Conservation (phyloP, 2,888 invertebrate genomes). For the Leistus spinibarbis region DNA sequence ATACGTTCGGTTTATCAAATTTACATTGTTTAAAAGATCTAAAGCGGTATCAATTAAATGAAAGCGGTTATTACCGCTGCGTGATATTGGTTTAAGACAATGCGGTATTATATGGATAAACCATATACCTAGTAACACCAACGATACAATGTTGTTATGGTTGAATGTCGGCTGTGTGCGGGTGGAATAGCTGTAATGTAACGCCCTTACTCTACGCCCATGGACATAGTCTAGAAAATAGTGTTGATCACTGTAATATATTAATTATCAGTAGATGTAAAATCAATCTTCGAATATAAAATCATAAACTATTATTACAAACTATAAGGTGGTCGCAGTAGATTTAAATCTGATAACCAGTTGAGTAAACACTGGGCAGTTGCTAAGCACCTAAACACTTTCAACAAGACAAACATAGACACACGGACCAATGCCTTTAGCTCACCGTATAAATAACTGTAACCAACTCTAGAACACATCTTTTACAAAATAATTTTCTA, state of each 20-base stretch:
- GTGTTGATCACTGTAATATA: background rate
- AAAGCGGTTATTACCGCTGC: constrained; percentile 23
- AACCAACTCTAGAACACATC: too few relatives aligned
- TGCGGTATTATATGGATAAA: constrained; percentile 11
- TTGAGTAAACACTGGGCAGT: too few relatives aligned
- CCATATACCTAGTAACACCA: constrained; percentile 15
- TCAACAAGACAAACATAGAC: too few relatives aligned
- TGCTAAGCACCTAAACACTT: too few relatives aligned
- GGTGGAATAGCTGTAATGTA: constrained; percentile 14
- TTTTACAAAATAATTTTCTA: too few relatives aligned
- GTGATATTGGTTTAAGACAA: constrained; percentile 35
- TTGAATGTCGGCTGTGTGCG: constrained; percentile 1
- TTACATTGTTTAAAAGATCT: constrained; percentile 31
- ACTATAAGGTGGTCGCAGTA: too few relatives aligned
- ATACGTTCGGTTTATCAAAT: constrained; percentile 22
- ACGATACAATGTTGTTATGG: background rate
- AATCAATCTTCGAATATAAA: background rate
- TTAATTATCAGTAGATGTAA: background rate
- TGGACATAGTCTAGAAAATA: background rate
- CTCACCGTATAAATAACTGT: too few relatives aligned
- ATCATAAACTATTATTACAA: background rate
- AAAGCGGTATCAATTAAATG: constrained; percentile 35
- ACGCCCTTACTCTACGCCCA: constrained; percentile 26
- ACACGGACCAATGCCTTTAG: too few relatives aligned
- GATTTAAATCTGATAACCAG: too few relatives aligned